phyloP scores from a whole-genome alignment of 2,113 vertebrate genomes.

The Phainopepla nitens region DNA sequence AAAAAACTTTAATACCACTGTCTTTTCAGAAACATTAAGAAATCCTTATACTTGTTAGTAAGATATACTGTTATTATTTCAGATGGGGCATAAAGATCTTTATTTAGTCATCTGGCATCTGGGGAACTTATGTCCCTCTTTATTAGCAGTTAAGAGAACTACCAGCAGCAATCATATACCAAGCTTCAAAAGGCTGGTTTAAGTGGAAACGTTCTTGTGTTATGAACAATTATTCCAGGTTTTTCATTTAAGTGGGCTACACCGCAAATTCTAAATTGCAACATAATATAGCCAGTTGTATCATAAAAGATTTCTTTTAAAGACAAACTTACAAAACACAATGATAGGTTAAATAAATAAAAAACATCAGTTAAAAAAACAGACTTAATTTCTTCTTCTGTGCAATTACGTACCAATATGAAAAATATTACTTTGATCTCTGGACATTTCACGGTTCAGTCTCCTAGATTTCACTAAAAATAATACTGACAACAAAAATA shows the following conservation, averaged over 20 bases:
- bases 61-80: neutral
- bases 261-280: constrained; percentile 68
- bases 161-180: constrained; percentile 1
- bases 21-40: neutral
- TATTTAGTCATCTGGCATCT: neutral
- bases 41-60: constrained; percentile 15
- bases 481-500: constrained; percentile 78
- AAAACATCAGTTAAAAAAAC: constrained; percentile 72
- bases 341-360: constrained; percentile 80
- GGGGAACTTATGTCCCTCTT: neutral
- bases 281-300: constrained; percentile 67
- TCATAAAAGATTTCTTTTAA: constrained; percentile 37
- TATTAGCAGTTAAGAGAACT: constrained; percentile 1
- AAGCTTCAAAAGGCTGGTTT: constrained; percentile 22
- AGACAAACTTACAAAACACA: constrained; percentile 68
- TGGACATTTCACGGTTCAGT: constrained; percentile 32
- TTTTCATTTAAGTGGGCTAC: constrained; percentile 73
- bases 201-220: neutral
- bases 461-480: constrained; percentile 66
- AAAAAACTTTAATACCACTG: neutral
- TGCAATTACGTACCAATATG: constrained; percentile 70
- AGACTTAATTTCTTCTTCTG: constrained; percentile 65
- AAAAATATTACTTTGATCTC: constrained; percentile 67
- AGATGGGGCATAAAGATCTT: neutral
- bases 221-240: constrained; percentile 48